phyloP scores from a whole-genome alignment of 2,797 vertebrate genomes.

The Megalops cyprinoides region DNA sequence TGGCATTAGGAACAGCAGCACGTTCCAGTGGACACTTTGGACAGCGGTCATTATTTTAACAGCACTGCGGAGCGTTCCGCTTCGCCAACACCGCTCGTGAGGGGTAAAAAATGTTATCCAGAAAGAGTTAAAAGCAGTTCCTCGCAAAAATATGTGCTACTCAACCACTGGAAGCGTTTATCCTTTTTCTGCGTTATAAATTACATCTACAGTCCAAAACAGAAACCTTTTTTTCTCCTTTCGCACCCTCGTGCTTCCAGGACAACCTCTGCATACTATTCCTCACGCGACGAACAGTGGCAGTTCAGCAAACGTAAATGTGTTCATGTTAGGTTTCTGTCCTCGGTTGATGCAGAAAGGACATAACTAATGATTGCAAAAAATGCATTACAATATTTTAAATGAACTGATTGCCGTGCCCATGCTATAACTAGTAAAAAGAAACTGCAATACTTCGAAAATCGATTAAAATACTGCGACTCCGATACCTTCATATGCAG shows the following conservation, averaged over 20 bases:
- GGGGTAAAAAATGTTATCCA: slow-evolving; percentile 13
- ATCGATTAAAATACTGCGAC: slow-evolving; percentile 26
- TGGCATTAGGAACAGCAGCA: slow-evolving; percentile 47
- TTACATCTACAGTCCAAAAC: not conserved
- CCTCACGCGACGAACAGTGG: not conserved
- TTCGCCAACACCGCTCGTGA: slow-evolving; percentile 14
- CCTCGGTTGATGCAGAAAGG: not conserved
- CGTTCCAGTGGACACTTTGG: slow-evolving; percentile 57
- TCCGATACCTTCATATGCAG: slow-evolving; percentile 11
- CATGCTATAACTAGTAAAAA: not conserved
- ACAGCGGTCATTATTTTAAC: slow-evolving; percentile 46
- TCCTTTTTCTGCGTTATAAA: not conserved
- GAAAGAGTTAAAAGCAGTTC: slow-evolving; percentile 22
- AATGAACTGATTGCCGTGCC: not conserved
- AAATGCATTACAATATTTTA: not conserved
- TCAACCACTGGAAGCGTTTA: not conserved
- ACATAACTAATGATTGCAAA: not conserved
- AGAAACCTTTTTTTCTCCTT: not conserved
- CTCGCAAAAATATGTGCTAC: slow-evolving; percentile 7
- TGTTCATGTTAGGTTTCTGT: not conserved
- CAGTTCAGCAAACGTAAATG: slow-evolving; percentile 6
- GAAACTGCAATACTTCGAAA: not conserved
- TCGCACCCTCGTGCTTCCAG: slow-evolving; percentile 7
- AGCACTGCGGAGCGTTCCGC: slow-evolving; percentile 22
- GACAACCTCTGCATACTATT: slow-evolving; percentile 6